A percentile compares a stretch with the other conserved stretches of the same genome.
These are phyloP conservation scores for Lasius platythorax DNA, from an alignment of 2,888 invertebrate genomes.

Conservation along the genomic window DNA sequence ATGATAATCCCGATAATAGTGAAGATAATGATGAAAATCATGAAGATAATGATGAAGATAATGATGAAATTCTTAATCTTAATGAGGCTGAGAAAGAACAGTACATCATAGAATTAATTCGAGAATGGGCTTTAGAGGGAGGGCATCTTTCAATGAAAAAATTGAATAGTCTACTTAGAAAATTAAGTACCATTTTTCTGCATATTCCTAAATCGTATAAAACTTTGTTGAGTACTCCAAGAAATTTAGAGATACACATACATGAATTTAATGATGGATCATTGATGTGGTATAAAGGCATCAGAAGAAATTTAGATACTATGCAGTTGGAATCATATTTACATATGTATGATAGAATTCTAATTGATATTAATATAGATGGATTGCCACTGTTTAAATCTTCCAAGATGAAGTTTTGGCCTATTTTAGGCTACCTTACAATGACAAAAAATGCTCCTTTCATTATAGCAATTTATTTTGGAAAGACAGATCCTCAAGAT, in stretches of 20 bases:
- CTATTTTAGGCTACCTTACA: slow-evolving; percentile 8
- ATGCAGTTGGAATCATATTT: slow-evolving; percentile 2
- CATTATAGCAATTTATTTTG: background rate
- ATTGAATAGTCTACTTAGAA: background rate
- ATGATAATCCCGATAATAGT: background rate
- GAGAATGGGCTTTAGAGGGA: slow-evolving; percentile 1
- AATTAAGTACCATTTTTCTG: background rate
- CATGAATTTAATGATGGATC: background rate
- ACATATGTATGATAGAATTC: background rate
- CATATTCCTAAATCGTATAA: background rate
- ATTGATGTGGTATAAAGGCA: background rate
- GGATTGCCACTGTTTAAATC: background rate
- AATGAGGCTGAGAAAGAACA: background rate
- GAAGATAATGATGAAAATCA: background rate
- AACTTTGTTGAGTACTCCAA: background rate
- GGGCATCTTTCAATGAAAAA: background rate
- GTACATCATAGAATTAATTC: background rate
- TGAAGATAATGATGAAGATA: too few relatives aligned
- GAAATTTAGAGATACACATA: background rate
- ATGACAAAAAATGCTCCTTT: slow-evolving; percentile 7
- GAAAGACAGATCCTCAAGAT: slow-evolving; percentile 1
- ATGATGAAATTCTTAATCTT: background rate
- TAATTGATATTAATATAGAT: background rate
- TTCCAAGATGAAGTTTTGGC: background rate
- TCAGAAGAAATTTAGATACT: background rate